Percentiles rank a stretch among this genome's conserved stretches.
Evolutionary conservation across 35 echinoderm and acorn worm genomes (phyloP).

Genomic region (Lytechinus variegatus): DNA sequence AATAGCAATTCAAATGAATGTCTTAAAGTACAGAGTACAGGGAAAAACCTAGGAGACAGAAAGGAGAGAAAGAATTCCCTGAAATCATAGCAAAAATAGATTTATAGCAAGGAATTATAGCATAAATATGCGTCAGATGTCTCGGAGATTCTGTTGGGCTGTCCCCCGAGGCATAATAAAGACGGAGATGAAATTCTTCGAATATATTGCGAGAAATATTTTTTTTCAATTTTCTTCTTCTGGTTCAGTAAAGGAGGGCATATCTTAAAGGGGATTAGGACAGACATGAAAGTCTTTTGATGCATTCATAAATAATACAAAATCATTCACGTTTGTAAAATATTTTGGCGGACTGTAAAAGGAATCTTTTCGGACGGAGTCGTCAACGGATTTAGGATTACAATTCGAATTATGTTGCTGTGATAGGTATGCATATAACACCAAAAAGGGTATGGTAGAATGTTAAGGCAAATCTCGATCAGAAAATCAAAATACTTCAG

Average conservation of each 20-base stretch:
- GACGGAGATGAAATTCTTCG: background rate
- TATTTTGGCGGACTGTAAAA: background rate
- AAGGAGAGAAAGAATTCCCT: background rate
- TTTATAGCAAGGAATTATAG: background rate
- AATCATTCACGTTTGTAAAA: background rate
- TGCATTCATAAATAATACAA: background rate
- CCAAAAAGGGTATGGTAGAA: background rate
- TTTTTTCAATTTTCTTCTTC: background rate
- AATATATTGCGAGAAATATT: background rate
- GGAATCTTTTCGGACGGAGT: background rate
- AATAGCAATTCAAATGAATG: background rate
- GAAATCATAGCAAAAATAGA: background rate
- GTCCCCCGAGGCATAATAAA: background rate
- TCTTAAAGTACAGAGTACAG: background rate
- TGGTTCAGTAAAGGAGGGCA: background rate
- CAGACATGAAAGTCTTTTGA: background rate
- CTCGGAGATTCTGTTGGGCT: background rate
- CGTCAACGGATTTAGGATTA: background rate
- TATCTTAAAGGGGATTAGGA: background rate
- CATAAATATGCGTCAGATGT: background rate
- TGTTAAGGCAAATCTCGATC: background rate
- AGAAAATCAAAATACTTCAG: too few species aligned
- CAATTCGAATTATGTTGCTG: background rate
- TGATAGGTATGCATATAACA: too few species aligned
- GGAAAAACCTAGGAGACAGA: background rate